phyloP scores from a whole-genome alignment of 2,797 vertebrate genomes.

The Crenichthys baileyi region DNA sequence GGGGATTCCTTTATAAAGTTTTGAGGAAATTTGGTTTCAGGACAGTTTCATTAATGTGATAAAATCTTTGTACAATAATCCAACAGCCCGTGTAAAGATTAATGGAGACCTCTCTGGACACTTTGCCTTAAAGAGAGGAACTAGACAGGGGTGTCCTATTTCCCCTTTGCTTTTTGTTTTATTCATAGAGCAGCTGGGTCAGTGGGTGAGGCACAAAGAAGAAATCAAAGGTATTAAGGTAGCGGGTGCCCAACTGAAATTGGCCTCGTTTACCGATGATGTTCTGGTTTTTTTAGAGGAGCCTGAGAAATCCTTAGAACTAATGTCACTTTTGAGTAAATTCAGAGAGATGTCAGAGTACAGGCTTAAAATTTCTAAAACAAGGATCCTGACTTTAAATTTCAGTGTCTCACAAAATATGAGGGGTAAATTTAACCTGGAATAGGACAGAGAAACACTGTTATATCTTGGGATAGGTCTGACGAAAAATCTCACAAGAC shows the following conservation, averaged over 20 bases:
- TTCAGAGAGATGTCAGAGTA: not conserved
- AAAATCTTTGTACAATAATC: not conserved
- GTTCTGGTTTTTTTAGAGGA: conserved; percentile 11
- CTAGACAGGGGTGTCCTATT: not conserved
- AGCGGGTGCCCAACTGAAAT: not conserved
- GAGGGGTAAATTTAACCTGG: not conserved
- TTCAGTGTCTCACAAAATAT: not conserved
- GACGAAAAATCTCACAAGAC: not conserved
- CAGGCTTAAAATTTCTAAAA: not conserved
- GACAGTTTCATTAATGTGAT: not conserved
- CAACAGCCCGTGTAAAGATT: conserved; percentile 3
- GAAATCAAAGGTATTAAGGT: rapidly evolving
- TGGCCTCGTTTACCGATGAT: conserved; percentile 24
- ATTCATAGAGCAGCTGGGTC: not conserved
- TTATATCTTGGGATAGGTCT: not conserved
- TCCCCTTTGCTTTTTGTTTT: conserved; percentile 3
- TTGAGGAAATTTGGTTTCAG: conserved; percentile 15
- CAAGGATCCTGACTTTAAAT: not conserved
- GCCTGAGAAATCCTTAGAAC: not conserved
- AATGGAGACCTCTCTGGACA: conserved; percentile 5
- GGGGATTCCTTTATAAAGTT: conserved; percentile 1
- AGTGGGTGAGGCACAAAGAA: not conserved
- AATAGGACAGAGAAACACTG: not conserved
- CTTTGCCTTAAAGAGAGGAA: not conserved
- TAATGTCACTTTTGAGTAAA: conserved; percentile 7